Percentiles rank a stretch among this genome's conserved stretches.
These are phyloP conservation scores for Drosophila guanche DNA, from an alignment of 1,140 invertebrate species.

Conservation along the genomic window DNA sequence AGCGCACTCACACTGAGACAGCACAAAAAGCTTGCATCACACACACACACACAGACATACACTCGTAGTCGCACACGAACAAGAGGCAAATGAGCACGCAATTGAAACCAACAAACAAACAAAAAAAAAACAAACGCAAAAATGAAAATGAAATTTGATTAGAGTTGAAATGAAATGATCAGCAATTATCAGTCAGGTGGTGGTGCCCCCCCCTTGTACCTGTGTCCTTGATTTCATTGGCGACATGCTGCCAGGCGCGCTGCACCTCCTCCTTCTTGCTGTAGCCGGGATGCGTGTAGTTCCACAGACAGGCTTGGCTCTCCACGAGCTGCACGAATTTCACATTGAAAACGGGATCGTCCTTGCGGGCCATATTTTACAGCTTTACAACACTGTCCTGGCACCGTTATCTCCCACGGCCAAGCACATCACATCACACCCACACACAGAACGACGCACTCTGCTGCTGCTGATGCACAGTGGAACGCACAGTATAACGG, in stretches of 20 bases:
- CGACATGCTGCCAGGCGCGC: slow-evolving; percentile 78
- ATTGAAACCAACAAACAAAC: slow-evolving; percentile 46
- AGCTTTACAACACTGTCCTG: slow-evolving; percentile 54
- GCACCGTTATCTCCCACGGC: neutral
- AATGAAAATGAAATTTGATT: slow-evolving; percentile 23
- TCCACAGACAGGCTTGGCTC: slow-evolving; percentile 72
- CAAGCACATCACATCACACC: slow-evolving; percentile 5
- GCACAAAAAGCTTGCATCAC: slow-evolving; percentile 57
- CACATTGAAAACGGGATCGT: slow-evolving; percentile 82
- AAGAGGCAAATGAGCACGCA: slow-evolving; percentile 67
- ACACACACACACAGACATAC: slow-evolving; percentile 41
- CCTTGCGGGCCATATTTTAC: slow-evolving; percentile 71
- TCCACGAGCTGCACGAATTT: slow-evolving; percentile 79
- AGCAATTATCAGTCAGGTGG: slow-evolving; percentile 1
- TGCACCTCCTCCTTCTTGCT: slow-evolving; percentile 82
- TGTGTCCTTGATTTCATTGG: slow-evolving; percentile 80
- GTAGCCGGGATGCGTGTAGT: slow-evolving; percentile 76
- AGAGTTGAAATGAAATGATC: slow-evolving; percentile 25
- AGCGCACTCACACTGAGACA: slow-evolving; percentile 2
- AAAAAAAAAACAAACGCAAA: slow-evolving; percentile 24
- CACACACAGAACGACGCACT: neutral
- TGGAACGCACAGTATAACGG: slow-evolving; percentile 6
- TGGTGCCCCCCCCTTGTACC: slow-evolving; percentile 40
- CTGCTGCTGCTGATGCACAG: neutral
- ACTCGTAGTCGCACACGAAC: slow-evolving; percentile 1